Evolutionary conservation across 2,797 vertebrate species (phyloP).

Genomic region (Anguilla pacifica): DNA sequence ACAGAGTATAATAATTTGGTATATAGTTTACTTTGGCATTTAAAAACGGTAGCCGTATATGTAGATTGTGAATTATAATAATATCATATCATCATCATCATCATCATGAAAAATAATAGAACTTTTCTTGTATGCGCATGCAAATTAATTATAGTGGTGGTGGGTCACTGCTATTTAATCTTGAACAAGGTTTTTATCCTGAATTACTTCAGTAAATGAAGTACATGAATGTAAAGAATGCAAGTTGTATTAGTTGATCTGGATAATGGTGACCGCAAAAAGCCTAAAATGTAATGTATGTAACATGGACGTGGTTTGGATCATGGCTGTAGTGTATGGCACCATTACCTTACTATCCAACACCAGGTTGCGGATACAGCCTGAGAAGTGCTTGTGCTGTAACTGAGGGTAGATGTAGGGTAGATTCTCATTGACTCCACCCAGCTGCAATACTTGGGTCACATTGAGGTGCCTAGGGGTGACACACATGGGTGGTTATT

Average conservation of each 20-base stretch:
- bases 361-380: slow-evolving; percentile 78
- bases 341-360: slow-evolving; percentile 78
- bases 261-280: too few species aligned
- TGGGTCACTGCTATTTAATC: neutral
- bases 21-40: neutral
- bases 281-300: too few species aligned
- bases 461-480: slow-evolving; percentile 72
- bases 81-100: neutral
- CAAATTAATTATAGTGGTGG: neutral
- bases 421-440: slow-evolving; percentile 75
- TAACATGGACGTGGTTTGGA: neutral
- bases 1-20: too few species aligned
- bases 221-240: too few species aligned
- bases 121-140: neutral
- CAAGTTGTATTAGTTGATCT: too few species aligned
- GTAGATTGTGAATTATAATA: neutral
- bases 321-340: neutral
- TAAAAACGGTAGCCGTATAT: neutral
- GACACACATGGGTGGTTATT: neutral
- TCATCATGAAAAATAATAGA: neutral
- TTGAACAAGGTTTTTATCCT: too few species aligned
- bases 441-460: slow-evolving; percentile 79
- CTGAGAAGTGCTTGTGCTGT: slow-evolving; percentile 75
- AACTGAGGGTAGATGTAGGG: slow-evolving; percentile 78
- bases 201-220: too few species aligned